Evolutionary conservation across 2,797 vertebrate genomes (phyloP).

Genomic region (Cirrhinus mrigala): DNA sequence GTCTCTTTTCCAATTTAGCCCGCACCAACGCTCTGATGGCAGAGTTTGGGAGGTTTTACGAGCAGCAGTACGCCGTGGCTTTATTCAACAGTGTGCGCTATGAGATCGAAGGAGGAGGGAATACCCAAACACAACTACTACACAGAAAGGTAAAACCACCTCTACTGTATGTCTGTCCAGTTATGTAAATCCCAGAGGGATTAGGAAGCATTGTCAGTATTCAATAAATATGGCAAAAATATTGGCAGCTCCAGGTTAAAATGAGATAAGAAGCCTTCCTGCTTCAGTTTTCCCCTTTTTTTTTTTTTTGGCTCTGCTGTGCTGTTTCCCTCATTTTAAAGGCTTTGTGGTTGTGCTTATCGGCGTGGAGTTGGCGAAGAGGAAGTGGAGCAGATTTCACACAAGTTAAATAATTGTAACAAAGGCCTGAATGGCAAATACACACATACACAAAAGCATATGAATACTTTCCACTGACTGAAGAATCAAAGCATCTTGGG

Average conservation of each 20-base stretch:
- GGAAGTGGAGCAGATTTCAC: constrained; percentile 73
- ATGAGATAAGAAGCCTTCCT: not conserved
- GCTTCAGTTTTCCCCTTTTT: not conserved
- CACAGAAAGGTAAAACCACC: constrained; percentile 85
- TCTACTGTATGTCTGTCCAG: not conserved
- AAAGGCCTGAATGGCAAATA: constrained; percentile 3
- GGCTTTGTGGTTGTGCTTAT: not conserved
- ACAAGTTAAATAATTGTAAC: constrained; percentile 57
- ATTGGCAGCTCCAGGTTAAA: not conserved
- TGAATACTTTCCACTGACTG: not conserved
- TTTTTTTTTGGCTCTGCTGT: not conserved
- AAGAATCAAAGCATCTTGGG: not conserved
- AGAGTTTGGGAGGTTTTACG: constrained; percentile 84
- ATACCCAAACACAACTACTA: constrained; percentile 88
- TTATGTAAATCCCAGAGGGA: not conserved
- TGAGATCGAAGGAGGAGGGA: constrained; percentile 90
- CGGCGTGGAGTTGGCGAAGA: constrained; percentile 17
- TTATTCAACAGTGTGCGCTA: constrained; percentile 93
- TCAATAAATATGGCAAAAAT: no score
- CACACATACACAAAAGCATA: not conserved
- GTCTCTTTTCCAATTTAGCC: constrained; percentile 70
- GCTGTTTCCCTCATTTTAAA: constrained; percentile 7
- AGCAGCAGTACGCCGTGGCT: constrained; percentile 90
- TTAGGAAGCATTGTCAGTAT: not conserved
- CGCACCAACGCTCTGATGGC: constrained; percentile 82